Evolutionary conservation across 1,140 invertebrate species (phyloP), one percentile per base, ranked within the genome.

Genomic region (Tetramorium alpestre): DNA sequence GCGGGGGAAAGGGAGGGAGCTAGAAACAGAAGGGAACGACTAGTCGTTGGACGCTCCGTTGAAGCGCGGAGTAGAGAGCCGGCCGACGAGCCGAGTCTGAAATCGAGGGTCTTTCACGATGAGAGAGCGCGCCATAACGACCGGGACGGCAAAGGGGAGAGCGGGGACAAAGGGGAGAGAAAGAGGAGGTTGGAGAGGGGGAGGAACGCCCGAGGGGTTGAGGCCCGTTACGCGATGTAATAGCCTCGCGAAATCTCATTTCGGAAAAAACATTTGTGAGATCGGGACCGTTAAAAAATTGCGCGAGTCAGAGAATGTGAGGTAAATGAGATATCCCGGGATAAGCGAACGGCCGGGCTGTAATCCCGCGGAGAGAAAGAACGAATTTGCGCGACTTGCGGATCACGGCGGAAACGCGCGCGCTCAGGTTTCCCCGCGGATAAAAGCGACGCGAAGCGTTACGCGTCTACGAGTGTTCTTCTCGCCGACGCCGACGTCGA

Each of bases 151-250:
- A 25, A 58, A 60, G 8, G 8, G 69, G 18, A 8, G 33, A n/a
- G n/a, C 56, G 44, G 16, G 6, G n/a, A 18, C 6, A 49, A 38
- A 64, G 7, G 16, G 33, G 16, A 16, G 3, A 7, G 13, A 25
- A 3, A 33, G 28, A 33, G 28, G 28, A 33, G 28, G 2, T 33
- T 22, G 8, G 67, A 13, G 25, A 25, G 22, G 33, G 62, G 38
- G 62, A 81, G 70, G 49, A 69, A 10, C 41, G 72, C 88, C 77
- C 70, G 76, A 89, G 88, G 88, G 77, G 70, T 89, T 82, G 86
- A 87, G 88, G 76, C 85, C 88, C 88, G 88, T 90, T 90, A 87
- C 77, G 88, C 88, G 86, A 90, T 77, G 88, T 89, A 89, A 90
- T 90, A 89, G 89, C 58, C 28, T 67, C 54, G 49, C 78, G 70